These are phyloP conservation scores for Scylla paramamosain DNA, from an alignment of 1,140 invertebrate species.

Conservation along the genomic window DNA sequence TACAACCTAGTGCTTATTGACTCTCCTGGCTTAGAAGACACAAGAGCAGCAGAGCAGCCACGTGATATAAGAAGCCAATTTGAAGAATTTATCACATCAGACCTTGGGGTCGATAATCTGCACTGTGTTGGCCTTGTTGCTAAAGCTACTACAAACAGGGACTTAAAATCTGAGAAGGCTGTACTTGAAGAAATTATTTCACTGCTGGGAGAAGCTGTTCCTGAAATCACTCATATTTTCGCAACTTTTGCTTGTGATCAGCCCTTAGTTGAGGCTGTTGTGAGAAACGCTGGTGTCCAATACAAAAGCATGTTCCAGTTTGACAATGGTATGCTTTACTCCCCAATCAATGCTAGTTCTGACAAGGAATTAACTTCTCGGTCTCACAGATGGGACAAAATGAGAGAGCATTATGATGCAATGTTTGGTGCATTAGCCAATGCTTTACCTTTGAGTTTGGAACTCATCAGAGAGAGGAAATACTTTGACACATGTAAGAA, in stretches of 20 bases:
- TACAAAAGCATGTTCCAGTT: slow-evolving; percentile 62
- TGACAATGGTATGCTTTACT: slow-evolving; percentile 62
- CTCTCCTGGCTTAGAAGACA: slow-evolving; percentile 62
- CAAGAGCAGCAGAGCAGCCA: slow-evolving; percentile 48
- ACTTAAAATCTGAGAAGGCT: slow-evolving; percentile 49
- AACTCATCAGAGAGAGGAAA: slow-evolving; percentile 57
- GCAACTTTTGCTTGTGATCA: slow-evolving; percentile 64
- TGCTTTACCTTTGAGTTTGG: slow-evolving; percentile 45
- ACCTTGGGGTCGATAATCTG: slow-evolving; percentile 62
- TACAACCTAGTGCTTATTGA: slow-evolving; percentile 53
- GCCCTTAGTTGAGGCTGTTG: slow-evolving; percentile 60
- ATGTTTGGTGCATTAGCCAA: slow-evolving; percentile 30
- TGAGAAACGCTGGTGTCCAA: slow-evolving; percentile 54
- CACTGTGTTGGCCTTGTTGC: slow-evolving; percentile 63
- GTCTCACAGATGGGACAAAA: slow-evolving; percentile 52
- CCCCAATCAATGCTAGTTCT: not conserved
- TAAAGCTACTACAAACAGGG: slow-evolving; percentile 60
- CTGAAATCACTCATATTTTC: slow-evolving; percentile 60
- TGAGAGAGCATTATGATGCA: slow-evolving; percentile 54
- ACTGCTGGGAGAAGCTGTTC: slow-evolving; percentile 56
- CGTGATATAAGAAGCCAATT: slow-evolving; percentile 5
- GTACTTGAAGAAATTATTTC: slow-evolving; percentile 57
- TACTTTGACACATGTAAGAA: slow-evolving; percentile 43
- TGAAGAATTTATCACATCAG: slow-evolving; percentile 47
- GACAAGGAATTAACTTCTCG: not conserved